phyloP scores from a whole-genome alignment of 2,797 vertebrate genomes.

The Pterois miles region DNA sequence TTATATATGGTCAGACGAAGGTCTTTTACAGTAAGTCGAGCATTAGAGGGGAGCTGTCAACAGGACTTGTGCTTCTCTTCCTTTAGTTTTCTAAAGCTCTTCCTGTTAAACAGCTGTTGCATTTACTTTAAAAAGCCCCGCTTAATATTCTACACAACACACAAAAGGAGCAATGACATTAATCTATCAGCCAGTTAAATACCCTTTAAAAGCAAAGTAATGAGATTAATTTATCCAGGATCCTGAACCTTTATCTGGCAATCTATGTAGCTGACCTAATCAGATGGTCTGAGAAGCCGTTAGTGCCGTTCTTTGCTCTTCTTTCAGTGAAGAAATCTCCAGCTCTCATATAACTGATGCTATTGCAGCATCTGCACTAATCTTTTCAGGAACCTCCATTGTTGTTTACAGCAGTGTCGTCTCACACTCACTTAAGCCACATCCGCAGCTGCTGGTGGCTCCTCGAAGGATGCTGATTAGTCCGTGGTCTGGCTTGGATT shows the following conservation, averaged over 20 bases:
- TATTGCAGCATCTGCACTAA: no score
- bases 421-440: no score
- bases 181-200: background rate
- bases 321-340: no score
- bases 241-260: background rate
- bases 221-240: background rate
- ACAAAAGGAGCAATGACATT: background rate
- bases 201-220: background rate
- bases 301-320: no score
- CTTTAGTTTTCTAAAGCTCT: background rate
- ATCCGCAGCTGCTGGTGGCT: no score
- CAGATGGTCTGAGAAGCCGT: no score
- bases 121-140: background rate
- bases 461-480: no score
- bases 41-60: background rate
- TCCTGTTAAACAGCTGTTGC: constrained; percentile 8
- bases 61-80: constrained; percentile 21
- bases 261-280: no score
- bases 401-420: no score
- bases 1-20: constrained; percentile 42
- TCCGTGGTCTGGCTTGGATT: no score
- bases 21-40: background rate
- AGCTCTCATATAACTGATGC: no score
- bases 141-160: background rate
- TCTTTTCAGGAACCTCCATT: no score